A percentile compares a stretch with the other conserved stretches of the same genome.
These are phyloP conservation scores for Agrotis ipsilon DNA, from an alignment of 2,888 invertebrate genomes.

Conservation along the genomic window DNA sequence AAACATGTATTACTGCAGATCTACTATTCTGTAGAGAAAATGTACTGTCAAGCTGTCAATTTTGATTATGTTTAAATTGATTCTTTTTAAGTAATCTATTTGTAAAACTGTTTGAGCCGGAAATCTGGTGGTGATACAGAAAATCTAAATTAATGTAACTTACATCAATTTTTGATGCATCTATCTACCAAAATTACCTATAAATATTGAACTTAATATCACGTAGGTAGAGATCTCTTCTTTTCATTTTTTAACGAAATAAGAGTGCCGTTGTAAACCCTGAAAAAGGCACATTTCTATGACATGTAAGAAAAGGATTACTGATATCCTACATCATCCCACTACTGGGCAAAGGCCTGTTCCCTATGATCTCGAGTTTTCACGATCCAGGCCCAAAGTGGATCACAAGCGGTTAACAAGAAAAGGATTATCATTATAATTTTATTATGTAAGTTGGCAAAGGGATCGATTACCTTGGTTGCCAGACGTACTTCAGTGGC, in stretches of 20 bases:
- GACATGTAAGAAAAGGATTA: no score
- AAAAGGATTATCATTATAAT: no score
- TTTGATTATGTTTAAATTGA: neutral
- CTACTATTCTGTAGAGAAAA: constrained; percentile 8
- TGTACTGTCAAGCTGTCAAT: constrained; percentile 24
- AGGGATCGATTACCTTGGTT: neutral
- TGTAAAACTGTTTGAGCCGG: neutral
- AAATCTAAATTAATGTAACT: neutral
- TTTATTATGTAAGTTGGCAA: neutral
- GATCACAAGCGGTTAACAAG: no score
- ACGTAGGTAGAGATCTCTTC: no score
- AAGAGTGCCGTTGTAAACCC: no score
- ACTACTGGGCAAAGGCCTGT: no score
- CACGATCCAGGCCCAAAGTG: no score
- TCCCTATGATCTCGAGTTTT: no score
- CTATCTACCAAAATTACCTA: neutral
- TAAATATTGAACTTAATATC: no score
- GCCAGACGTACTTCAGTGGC: neutral
- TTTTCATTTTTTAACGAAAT: no score
- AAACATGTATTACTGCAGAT: constrained; percentile 9
- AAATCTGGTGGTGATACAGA: constrained; percentile 1
- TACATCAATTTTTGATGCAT: neutral
- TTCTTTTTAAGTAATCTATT: neutral
- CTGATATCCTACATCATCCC: no score
- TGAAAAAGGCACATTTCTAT: no score